A percentile compares a stretch with the other conserved stretches of the same genome.
These are phyloP conservation scores for Pogonognathellus flavescens DNA, from an alignment of 1,140 invertebrate genomes.

Conservation along the genomic window DNA sequence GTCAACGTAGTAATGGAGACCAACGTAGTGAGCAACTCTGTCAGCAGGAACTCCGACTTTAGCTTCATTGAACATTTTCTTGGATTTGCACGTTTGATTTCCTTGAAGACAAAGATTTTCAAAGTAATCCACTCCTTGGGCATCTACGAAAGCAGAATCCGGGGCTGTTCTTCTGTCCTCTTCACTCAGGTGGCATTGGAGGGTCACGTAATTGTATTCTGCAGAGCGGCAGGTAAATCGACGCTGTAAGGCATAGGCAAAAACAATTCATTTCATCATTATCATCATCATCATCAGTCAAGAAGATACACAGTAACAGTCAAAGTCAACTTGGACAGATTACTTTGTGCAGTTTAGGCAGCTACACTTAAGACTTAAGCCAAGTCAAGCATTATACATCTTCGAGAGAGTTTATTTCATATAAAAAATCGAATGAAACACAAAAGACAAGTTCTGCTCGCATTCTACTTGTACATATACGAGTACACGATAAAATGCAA, in stretches of 20 bases:
- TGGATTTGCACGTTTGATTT: slow-evolving; percentile 71
- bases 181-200: slow-evolving; percentile 90
- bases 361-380: too few relatives aligned
- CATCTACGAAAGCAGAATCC: slow-evolving; percentile 83
- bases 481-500: background rate
- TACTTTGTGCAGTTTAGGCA: too few relatives aligned
- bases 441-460: slow-evolving; percentile 19
- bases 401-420: background rate
- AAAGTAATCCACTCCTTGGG: slow-evolving; percentile 93
- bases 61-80: slow-evolving; percentile 82
- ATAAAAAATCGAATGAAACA: slow-evolving; percentile 31
- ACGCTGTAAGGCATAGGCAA: slow-evolving; percentile 40
- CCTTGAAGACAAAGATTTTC: slow-evolving; percentile 94
- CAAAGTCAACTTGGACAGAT: too few relatives aligned
- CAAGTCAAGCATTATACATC: too few relatives aligned
- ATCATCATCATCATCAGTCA: too few relatives aligned
- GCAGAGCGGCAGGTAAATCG: slow-evolving; percentile 83
- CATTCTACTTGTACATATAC: background rate
- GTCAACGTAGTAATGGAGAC: slow-evolving; percentile 92
- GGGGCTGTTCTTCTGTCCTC: slow-evolving; percentile 84
- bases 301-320: too few relatives aligned
- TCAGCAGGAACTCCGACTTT: slow-evolving; percentile 89
- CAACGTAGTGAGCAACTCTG: slow-evolving; percentile 89
- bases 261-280: background rate
- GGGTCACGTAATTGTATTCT: slow-evolving; percentile 93